Evolutionary conservation across 2,888 invertebrate species (phyloP).

Genomic region (Chymomyza fuscimana): DNA sequence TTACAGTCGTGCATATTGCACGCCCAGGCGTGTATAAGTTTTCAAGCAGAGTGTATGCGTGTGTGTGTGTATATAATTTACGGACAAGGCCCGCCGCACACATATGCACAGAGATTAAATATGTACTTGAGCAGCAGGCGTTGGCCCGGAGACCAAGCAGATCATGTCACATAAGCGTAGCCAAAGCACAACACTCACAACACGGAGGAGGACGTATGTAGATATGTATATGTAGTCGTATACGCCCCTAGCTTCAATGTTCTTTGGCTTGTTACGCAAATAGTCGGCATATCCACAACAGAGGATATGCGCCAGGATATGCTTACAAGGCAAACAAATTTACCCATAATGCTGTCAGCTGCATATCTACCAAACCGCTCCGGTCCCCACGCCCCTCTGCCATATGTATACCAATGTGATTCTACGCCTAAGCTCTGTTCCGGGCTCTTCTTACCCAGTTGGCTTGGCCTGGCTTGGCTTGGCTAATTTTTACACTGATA

Average conservation of each 20-base stretch:
- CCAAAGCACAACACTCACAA: not conserved
- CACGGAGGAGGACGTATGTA: no score
- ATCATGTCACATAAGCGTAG: not conserved
- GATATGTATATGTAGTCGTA: no score
- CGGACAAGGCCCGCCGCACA: not conserved
- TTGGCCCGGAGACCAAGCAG: not conserved
- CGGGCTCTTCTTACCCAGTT: not conserved
- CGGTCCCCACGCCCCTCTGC: not conserved
- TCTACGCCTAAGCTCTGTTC: not conserved
- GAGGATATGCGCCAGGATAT: slow-evolving; percentile 46
- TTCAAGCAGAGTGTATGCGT: not conserved
- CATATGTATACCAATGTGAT: not conserved
- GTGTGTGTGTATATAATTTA: not conserved
- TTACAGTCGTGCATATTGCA: not conserved
- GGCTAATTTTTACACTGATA: slow-evolving; percentile 22
- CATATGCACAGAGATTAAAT: not conserved
- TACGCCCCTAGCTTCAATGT: not conserved
- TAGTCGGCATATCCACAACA: slow-evolving; percentile 40
- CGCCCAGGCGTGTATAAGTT: not conserved
- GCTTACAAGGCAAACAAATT: slow-evolving; percentile 49
- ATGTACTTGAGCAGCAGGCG: not conserved
- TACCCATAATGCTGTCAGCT: slow-evolving; percentile 48
- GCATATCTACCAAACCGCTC: slow-evolving; percentile 24
- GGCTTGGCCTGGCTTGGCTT: not conserved
- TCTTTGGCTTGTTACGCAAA: slow-evolving; percentile 41